phyloP scores from a whole-genome alignment of 2,113 vertebrate species.

The Herpailurus yagouaroundi region DNA sequence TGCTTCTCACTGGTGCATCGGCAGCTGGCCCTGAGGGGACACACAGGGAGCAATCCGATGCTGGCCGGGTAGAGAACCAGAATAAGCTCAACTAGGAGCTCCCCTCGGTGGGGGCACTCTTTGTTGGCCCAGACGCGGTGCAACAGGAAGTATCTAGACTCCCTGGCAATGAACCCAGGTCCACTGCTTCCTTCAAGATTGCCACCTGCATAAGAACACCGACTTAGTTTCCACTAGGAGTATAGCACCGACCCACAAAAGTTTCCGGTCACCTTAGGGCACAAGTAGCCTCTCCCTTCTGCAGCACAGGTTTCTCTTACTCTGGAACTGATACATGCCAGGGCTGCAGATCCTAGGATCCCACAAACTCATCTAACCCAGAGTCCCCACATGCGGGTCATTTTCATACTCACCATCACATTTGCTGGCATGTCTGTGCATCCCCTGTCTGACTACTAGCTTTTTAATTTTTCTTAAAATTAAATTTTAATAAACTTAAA shows the following conservation, averaged over 20 bases:
- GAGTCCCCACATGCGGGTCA: neutral
- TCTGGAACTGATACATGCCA: fast-evolving
- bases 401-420: neutral
- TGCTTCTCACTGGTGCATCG: constrained; percentile 52
- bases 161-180: neutral
- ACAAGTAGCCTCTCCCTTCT: neutral
- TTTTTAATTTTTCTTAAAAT: neutral
- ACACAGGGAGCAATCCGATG: neutral
- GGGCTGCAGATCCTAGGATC: neutral
- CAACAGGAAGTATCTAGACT: too few relatives aligned
- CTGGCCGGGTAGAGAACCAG: neutral
- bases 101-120: neutral
- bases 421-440: neutral
- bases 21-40: constrained; percentile 14
- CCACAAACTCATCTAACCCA: neutral
- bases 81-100: fast-evolving
- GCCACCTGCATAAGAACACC: neutral
- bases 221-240: neutral
- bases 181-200: neutral
- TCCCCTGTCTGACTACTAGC: neutral
- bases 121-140: neutral
- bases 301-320: neutral
- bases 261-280: neutral
- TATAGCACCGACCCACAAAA: neutral
- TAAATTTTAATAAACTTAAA: neutral